Percentiles rank a stretch among this genome's conserved stretches.
Conservation (phyloP, 2,113 vertebrate genomes). For the Trachemys scripta region DNA sequence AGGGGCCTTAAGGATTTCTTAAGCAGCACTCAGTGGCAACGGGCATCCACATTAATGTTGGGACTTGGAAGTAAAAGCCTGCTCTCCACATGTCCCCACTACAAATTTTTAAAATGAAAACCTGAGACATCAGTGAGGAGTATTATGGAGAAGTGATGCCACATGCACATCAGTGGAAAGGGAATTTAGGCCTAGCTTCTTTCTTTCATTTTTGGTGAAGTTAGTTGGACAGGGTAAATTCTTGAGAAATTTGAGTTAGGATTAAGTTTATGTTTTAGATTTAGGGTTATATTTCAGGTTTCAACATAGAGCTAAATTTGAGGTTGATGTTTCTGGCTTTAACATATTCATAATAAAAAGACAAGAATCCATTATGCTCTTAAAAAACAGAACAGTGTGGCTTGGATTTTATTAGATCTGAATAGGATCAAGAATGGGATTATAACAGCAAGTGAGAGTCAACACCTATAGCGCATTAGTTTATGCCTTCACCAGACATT, state of each 20-base stretch:
- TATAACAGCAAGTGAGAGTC: slow-evolving; percentile 61
- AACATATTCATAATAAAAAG: not conserved
- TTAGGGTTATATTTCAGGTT: slow-evolving; percentile 19
- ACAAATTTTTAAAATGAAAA: not conserved
- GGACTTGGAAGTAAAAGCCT: not conserved
- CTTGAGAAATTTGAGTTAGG: slow-evolving; percentile 4
- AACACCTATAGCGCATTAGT: slow-evolving; percentile 62
- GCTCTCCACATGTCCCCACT: not conserved
- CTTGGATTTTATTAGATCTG: slow-evolving; percentile 35
- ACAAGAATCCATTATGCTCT: not conserved
- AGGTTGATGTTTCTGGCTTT: slow-evolving; percentile 40
- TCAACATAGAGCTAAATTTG: slow-evolving; percentile 34
- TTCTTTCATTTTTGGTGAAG: not conserved
- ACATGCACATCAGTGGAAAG: not conserved
- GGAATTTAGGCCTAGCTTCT: not conserved
- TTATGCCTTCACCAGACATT: slow-evolving; percentile 71
- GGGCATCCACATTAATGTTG: not conserved
- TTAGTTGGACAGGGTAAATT: not conserved
- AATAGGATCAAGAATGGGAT: slow-evolving; percentile 26
- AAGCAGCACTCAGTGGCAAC: not conserved
- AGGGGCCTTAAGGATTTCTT: not conserved
- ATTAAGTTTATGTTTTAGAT: slow-evolving; percentile 32
- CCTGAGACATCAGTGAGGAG: not conserved
- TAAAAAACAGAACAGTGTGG: slow-evolving; percentile 32
- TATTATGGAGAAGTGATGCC: not conserved